Evolutionary conservation across 2,888 invertebrate species (phyloP), one percentile per base, ranked within the genome.

Genomic region (Lymantria dispar): DNA sequence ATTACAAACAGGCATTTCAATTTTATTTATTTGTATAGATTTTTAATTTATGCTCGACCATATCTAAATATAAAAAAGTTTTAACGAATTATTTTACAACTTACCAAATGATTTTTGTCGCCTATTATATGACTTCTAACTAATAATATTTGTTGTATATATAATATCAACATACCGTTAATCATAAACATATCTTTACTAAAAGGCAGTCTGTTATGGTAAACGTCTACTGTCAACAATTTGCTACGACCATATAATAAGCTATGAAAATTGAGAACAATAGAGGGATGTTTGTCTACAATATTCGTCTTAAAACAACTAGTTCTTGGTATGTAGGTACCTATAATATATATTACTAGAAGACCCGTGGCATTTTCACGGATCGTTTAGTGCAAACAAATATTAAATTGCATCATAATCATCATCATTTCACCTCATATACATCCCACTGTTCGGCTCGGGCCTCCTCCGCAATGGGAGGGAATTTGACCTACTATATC

Each of bases 71-170:
- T 22, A 22, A 22, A 22, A 3, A 22, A 22, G 5, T 22, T 22
- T 22, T 22, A 22, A 22, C 5, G 22, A 22, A 22, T 5, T 22
- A 22, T 22, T 22, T 22, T 22, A 22, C 22, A 22, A 60, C 83
- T 78, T 74, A 87, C 87, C 79, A 87, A 53, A 50, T 83, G 73
- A 14, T 63, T 61, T 62, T 73, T 85, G 58, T 85, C 87, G 7
- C 74, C 77, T 9, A 71, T 52, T 33, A 88, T 58, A 69, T 89
- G 89, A 36, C 76, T 62, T 11, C 75, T 47, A 12, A 67, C 58
- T 8, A 62, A 38, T 31, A 57, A 54, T 43, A 67, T 43, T 37
- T 68, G 12, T 14, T 65, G 41, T 10, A 63, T 33, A 54, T 52
- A 41, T 48, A 65, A 50, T 54, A 60, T 60, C 48, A 60, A 48